These are phyloP conservation scores for Hippocampus guttulatus DNA, from an alignment of 2,113 vertebrate species.

Conservation along the genomic window DNA sequence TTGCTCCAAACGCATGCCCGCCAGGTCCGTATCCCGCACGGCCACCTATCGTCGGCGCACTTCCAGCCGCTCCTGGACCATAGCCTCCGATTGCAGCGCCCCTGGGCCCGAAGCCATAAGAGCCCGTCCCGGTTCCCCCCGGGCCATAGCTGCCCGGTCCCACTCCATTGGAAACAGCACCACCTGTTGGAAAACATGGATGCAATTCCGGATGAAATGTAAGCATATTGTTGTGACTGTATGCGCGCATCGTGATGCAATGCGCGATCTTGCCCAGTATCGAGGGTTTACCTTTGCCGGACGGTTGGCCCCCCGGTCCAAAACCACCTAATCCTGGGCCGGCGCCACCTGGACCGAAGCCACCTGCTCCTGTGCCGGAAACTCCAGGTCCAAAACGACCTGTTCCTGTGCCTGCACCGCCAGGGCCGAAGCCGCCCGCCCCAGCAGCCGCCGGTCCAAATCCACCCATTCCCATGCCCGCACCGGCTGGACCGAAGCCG, in stretches of 20 bases:
- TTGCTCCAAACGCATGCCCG: conserved; percentile 44
- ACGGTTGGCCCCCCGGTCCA: conserved; percentile 33
- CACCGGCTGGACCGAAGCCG: conserved; percentile 17
- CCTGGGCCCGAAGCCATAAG: conserved; percentile 23
- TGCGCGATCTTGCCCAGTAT: conserved; percentile 49
- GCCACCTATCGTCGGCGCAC: conserved; percentile 29
- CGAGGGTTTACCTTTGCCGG: conserved; percentile 56
- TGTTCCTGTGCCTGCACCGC: neutral
- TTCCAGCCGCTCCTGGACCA: conserved; percentile 2
- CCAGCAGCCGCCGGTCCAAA: conserved; percentile 34
- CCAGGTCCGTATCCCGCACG: conserved; percentile 46
- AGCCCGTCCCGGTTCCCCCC: conserved; percentile 24
- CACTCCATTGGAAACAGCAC: neutral
- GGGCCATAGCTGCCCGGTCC: conserved; percentile 32
- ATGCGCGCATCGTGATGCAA: neutral
- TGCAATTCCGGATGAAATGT: neutral
- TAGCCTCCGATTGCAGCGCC: conserved; percentile 27
- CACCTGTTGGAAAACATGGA: conserved; percentile 23
- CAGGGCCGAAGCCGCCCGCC: conserved; percentile 9
- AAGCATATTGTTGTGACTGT: neutral
- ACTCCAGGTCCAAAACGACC: conserved; percentile 12
- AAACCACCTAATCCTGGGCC: conserved; percentile 20
- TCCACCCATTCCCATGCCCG: conserved; percentile 24
- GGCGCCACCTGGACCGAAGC: conserved; percentile 10
- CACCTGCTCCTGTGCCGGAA: conserved; percentile 10